These are phyloP conservation scores for Drosophila ananassae DNA, from an alignment of 1,140 invertebrate species.

Conservation along the genomic window DNA sequence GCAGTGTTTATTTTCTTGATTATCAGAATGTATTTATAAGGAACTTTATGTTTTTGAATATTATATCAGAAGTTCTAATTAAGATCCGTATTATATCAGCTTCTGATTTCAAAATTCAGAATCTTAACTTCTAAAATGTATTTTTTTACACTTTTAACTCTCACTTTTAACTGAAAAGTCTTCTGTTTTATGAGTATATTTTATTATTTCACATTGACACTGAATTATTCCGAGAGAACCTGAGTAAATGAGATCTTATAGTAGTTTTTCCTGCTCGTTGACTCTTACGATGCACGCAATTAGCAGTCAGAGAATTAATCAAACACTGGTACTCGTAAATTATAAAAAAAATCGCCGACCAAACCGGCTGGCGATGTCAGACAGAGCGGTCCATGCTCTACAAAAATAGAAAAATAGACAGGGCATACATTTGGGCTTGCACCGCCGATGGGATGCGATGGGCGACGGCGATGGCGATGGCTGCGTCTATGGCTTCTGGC, in stretches of 20 bases:
- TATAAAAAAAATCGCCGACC: slow-evolving; percentile 37
- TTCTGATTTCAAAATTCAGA: too few species aligned
- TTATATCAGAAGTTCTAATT: too few species aligned
- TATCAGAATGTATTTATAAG: too few species aligned
- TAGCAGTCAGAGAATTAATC: slow-evolving; percentile 58
- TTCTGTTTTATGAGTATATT: not conserved
- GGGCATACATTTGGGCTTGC: slow-evolving; percentile 58
- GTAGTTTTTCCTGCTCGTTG: slow-evolving; percentile 30
- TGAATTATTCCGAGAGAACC: slow-evolving; percentile 8
- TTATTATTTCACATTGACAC: slow-evolving; percentile 6
- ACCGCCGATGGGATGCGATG: slow-evolving; percentile 45
- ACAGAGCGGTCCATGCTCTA: slow-evolving; percentile 48
- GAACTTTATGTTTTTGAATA: too few species aligned
- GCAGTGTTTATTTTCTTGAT: too few species aligned
- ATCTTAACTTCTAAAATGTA: too few species aligned
- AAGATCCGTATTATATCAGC: too few species aligned
- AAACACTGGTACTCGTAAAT: slow-evolving; percentile 52
- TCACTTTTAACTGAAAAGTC: too few species aligned
- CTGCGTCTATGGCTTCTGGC: slow-evolving; percentile 31
- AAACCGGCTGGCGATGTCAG: slow-evolving; percentile 43
- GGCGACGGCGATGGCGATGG: not conserved
- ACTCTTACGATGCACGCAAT: slow-evolving; percentile 21
- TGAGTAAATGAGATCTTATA: slow-evolving; percentile 2
- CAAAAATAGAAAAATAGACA: slow-evolving; percentile 63
- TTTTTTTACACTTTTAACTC: too few species aligned